Percentiles rank a stretch among this genome's conserved stretches.
Conservation (phyloP, 2,797 vertebrate genomes). For the Xerus rutilus region DNA sequence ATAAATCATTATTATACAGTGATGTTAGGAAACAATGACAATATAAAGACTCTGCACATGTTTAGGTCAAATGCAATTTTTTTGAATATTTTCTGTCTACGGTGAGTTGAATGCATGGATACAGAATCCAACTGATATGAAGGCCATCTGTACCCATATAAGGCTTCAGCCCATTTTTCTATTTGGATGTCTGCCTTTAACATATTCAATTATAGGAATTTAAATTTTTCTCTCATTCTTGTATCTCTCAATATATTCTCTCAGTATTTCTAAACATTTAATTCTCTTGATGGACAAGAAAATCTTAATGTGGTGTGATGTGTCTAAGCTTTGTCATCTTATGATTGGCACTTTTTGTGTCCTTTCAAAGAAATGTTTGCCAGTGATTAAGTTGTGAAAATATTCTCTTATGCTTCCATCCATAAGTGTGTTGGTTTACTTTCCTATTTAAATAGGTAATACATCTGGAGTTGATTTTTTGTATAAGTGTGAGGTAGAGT, state of each 20-base stretch:
- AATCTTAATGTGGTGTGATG: background rate
- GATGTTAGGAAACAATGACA: background rate
- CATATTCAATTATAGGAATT: background rate
- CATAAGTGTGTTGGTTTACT: background rate
- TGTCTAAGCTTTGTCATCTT: background rate
- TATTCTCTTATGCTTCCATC: background rate
- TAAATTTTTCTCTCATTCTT: background rate
- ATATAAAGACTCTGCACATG: background rate
- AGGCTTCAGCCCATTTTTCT: background rate
- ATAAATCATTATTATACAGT: background rate
- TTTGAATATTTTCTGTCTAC: background rate
- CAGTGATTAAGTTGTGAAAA: background rate
- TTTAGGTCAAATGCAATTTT: background rate
- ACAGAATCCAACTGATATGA: background rate
- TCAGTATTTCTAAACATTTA: background rate
- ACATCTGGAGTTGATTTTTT: constrained; percentile 31
- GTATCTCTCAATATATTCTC: background rate
- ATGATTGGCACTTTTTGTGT: background rate
- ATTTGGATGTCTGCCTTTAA: background rate
- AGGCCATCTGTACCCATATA: background rate
- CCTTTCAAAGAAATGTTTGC: background rate
- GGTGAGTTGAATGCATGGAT: background rate
- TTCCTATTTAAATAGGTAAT: background rate
- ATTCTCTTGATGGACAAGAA: background rate
- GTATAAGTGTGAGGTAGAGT: background rate